Percentiles rank a stretch among this genome's conserved stretches.
Conservation (phyloP, 2,797 vertebrate genomes). For the Sebastes taczanowskii region DNA sequence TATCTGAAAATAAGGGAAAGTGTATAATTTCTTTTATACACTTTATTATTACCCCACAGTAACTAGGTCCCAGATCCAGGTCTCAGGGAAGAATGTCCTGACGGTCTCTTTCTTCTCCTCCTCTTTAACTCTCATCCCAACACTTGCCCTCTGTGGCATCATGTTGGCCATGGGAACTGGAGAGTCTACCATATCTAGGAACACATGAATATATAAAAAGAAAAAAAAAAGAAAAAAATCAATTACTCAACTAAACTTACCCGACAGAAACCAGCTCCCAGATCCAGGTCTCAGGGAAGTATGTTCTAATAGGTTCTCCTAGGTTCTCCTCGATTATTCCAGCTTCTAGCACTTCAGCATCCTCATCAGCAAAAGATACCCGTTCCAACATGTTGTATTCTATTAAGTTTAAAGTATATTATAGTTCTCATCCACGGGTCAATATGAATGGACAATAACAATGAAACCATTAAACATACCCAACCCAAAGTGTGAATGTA, state of each 20-base stretch:
- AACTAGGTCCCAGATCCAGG: slow-evolving; percentile 88
- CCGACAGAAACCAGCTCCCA: slow-evolving; percentile 53
- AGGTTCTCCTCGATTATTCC: too few relatives aligned
- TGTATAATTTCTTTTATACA: neutral
- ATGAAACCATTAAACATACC: slow-evolving; percentile 4
- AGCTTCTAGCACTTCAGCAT: too few relatives aligned
- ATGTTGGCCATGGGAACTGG: slow-evolving; percentile 47
- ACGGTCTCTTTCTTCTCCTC: slow-evolving; percentile 48
- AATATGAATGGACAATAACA: neutral
- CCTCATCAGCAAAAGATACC: rapidly evolving
- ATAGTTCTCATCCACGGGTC: neutral
- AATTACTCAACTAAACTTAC: slow-evolving; percentile 30
- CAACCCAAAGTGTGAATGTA: rapidly evolving
- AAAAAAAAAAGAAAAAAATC: neutral
- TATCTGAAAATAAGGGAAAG: neutral
- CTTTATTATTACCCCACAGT: slow-evolving; percentile 78
- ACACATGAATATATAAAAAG: neutral
- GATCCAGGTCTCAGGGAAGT: slow-evolving; percentile 63
- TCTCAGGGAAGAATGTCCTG: slow-evolving; percentile 81
- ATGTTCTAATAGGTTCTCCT: slow-evolving; percentile 30
- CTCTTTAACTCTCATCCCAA: rapidly evolving
- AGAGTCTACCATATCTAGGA: slow-evolving; percentile 2
- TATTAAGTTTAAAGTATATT: neutral
- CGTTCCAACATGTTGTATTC: rapidly evolving
- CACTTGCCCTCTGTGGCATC: neutral